These are phyloP conservation scores for Harpalus rufipes DNA, from an alignment of 2,888 invertebrate species.

Conservation along the genomic window DNA sequence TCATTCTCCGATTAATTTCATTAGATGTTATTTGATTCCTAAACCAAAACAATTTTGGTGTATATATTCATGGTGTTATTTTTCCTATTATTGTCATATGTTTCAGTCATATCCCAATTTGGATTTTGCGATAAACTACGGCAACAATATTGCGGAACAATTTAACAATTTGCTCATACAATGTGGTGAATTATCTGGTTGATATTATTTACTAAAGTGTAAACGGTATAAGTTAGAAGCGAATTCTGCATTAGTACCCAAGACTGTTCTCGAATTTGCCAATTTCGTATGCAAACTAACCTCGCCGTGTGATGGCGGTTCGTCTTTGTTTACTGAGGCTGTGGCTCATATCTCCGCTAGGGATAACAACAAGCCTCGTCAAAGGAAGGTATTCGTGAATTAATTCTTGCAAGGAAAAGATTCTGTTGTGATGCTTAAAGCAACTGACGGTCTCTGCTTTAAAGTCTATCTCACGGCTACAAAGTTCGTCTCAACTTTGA, in stretches of 20 bases:
- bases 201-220: conserved; percentile 51
- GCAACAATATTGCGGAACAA: neutral
- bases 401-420: neutral
- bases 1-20: too few relatives aligned
- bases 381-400: neutral
- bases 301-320: conserved; percentile 28
- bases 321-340: conserved; percentile 52
- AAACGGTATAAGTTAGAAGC: conserved; percentile 37
- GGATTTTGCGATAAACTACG: neutral
- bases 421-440: neutral
- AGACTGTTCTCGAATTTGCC: conserved; percentile 55
- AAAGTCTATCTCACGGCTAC: too few relatives aligned
- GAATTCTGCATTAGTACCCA: conserved; percentile 55
- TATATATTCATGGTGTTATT: too few relatives aligned
- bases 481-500: too few relatives aligned
- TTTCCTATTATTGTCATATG: too few relatives aligned
- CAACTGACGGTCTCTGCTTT: too few relatives aligned
- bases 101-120: too few relatives aligned
- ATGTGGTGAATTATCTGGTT: conserved; percentile 25
- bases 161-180: conserved; percentile 27
- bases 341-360: conserved; percentile 17
- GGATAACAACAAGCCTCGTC: conserved; percentile 14
- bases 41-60: too few relatives aligned
- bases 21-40: too few relatives aligned
- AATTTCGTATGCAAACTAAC: conserved; percentile 59